Percentiles rank a stretch among this genome's conserved stretches.
Conservation (phyloP, 1,140 invertebrate species). For the Ceratina japonica region DNA sequence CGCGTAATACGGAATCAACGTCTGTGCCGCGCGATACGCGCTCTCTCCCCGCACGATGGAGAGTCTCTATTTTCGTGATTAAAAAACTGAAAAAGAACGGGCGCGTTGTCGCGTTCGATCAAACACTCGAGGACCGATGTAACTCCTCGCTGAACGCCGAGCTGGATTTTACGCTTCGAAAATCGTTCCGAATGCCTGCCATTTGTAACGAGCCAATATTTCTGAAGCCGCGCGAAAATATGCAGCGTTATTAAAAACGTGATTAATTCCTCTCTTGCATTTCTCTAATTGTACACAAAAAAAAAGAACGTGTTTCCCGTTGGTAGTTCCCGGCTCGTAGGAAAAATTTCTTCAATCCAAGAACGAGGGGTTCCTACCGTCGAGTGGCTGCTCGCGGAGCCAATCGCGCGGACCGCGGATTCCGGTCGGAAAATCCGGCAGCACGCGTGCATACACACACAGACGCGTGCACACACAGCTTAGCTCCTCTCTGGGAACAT, state of each 20-base stretch:
- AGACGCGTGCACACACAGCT: neutral
- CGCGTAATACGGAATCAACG: constrained; percentile 28
- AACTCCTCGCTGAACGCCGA: neutral
- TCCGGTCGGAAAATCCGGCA: constrained; percentile 25
- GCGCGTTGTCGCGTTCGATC: neutral
- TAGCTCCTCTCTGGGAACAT: constrained; percentile 12
- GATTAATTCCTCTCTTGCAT: too few relatives aligned
- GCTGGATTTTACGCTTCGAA: too few relatives aligned
- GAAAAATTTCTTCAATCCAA: neutral
- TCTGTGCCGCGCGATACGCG: neutral
- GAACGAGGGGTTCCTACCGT: neutral
- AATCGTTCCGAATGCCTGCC: neutral
- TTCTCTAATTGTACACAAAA: too few relatives aligned
- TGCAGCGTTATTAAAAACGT: too few relatives aligned
- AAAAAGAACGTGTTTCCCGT: too few relatives aligned
- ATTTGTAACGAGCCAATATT: too few relatives aligned
- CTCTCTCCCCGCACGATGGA: neutral
- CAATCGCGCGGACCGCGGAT: neutral
- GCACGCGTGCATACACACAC: neutral
- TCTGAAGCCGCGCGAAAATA: too few relatives aligned
- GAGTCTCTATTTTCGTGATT: constrained; percentile 22
- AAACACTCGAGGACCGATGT: neutral
- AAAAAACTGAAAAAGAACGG: neutral
- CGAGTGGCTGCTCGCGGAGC: constrained; percentile 5
- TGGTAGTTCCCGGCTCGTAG: too few relatives aligned